A percentile compares a stretch with the other conserved stretches of the same genome.
Conservation (phyloP, 2,113 vertebrate species). For the Pachycephala philippinensis region DNA sequence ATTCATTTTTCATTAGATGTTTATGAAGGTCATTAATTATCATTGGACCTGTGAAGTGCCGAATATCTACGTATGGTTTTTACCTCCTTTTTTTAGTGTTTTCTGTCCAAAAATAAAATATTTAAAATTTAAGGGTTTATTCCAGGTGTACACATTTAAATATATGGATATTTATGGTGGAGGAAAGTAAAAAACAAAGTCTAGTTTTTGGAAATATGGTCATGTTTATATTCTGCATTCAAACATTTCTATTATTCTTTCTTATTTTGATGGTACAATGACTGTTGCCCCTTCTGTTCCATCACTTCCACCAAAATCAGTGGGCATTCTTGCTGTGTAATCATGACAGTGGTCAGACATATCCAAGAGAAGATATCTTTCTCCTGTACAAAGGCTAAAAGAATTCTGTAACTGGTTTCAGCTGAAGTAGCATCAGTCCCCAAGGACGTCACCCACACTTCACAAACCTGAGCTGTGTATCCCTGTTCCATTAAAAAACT, state of each 20-base stretch:
- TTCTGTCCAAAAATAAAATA: neutral
- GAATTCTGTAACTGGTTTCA: neutral
- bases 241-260: neutral
- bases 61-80: neutral
- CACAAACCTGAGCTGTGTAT: neutral
- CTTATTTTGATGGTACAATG: neutral
- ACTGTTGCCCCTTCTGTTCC: neutral
- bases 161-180: neutral
- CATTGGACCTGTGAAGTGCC: conserved; percentile 16
- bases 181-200: neutral
- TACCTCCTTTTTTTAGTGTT: neutral
- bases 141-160: neutral
- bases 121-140: neutral
- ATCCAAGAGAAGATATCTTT: neutral
- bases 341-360: neutral
- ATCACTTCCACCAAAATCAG: neutral
- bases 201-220: neutral
- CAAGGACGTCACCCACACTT: neutral
- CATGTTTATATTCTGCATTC: neutral
- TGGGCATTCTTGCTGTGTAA: neutral
- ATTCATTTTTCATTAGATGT: conserved; percentile 76
- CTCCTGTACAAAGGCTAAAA: neutral
- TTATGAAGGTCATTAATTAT: conserved; percentile 70
- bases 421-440: neutral
- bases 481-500: neutral